phyloP scores from a whole-genome alignment of 2,113 vertebrate species.

The Formicarius rufipectus region DNA sequence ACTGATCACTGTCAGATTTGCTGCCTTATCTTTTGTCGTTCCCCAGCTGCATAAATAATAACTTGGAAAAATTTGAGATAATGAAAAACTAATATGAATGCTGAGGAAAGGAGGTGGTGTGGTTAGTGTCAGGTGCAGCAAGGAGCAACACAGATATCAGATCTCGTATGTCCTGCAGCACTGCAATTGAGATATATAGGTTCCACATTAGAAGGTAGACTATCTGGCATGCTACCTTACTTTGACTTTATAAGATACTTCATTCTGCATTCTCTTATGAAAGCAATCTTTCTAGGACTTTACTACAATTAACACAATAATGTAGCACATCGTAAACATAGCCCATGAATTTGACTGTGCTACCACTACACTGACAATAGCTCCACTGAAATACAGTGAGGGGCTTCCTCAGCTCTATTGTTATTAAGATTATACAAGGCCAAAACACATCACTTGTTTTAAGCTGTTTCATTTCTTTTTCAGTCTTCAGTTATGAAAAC shows the following conservation, averaged over 20 bases:
- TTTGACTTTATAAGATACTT: background rate
- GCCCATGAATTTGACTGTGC: background rate
- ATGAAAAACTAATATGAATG: background rate
- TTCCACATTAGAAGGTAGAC: background rate
- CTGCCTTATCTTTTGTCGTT: background rate
- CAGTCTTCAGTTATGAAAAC: background rate
- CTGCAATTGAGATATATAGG: background rate
- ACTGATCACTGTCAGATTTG: background rate
- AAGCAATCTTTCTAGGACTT: background rate
- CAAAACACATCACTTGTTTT: background rate
- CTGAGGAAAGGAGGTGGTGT: background rate
- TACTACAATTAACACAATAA: background rate
- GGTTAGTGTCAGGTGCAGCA: background rate
- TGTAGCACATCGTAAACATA: background rate
- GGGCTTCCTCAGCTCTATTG: background rate
- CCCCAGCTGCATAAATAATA: background rate
- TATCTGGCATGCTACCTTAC: background rate
- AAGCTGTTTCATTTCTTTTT: conserved; percentile 24
- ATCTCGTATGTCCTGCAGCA: background rate
- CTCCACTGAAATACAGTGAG: background rate
- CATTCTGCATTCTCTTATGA: background rate
- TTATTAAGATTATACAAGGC: background rate
- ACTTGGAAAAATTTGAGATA: background rate
- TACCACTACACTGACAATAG: background rate
- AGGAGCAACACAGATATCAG: background rate